Evolutionary conservation across 2,797 vertebrate species (phyloP).

Genomic region (Onychomys leucogaster): DNA sequence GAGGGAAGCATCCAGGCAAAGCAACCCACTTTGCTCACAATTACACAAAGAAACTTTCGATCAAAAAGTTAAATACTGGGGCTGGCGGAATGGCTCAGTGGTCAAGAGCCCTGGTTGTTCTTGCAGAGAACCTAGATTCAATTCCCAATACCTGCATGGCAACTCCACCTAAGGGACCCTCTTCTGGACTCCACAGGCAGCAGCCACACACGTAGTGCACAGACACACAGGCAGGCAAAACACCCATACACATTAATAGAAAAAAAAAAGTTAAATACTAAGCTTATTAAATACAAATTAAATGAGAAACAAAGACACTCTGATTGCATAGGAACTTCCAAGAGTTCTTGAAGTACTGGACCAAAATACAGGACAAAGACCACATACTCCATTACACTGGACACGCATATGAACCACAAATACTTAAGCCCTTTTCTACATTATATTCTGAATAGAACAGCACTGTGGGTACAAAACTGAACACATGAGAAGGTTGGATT

Average conservation of each 20-base stretch:
- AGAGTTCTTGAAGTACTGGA: not conserved
- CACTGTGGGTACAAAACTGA: not conserved
- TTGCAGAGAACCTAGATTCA: not conserved
- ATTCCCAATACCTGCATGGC: not conserved
- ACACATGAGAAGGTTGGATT: not conserved
- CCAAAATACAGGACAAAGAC: not conserved
- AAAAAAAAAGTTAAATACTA: not conserved
- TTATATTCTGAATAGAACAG: not conserved
- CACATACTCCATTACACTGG: not conserved
- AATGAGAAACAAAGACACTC: not conserved
- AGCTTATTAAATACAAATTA: not conserved
- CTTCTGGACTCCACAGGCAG: not conserved
- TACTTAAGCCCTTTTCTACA: not conserved
- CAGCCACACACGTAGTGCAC: not conserved
- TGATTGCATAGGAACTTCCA: not conserved
- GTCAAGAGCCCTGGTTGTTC: not conserved
- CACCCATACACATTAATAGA: not conserved
- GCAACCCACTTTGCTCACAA: not conserved
- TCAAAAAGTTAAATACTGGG: not conserved
- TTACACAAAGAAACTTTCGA: not conserved
- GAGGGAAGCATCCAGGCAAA: not conserved
- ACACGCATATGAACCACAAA: not conserved
- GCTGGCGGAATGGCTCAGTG: not conserved
- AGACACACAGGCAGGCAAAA: not conserved
- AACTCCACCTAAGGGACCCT: not conserved